phyloP scores from a whole-genome alignment of 2,888 invertebrate species.

The Leptopilina myrica region DNA sequence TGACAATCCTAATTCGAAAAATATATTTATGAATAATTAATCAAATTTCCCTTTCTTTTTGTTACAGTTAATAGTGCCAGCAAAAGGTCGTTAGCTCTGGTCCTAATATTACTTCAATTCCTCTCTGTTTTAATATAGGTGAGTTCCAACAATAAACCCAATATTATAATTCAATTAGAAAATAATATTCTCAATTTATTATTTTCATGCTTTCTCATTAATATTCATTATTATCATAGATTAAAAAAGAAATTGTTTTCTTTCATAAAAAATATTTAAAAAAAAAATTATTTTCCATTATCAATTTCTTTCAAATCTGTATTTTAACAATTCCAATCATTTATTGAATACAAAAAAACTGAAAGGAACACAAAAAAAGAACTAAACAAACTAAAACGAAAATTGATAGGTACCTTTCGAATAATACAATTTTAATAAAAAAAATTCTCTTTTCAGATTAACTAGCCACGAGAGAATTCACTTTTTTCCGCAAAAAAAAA shows the following conservation, averaged over 20 bases:
- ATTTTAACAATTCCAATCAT: too few relatives aligned
- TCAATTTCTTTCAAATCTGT: too few relatives aligned
- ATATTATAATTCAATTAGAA: background rate
- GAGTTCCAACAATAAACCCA: background rate
- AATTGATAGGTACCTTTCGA: too few relatives aligned
- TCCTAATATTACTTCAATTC: conserved; percentile 54
- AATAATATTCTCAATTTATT: too few relatives aligned
- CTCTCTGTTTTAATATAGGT: conserved; percentile 23
- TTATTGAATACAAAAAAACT: too few relatives aligned
- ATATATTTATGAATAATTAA: background rate
- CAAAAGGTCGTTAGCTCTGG: conserved; percentile 55
- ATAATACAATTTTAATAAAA: background rate
- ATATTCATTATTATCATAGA: too few relatives aligned
- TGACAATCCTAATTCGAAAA: background rate
- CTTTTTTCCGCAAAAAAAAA: background rate
- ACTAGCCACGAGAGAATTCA: background rate
- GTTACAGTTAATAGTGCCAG: conserved; percentile 58
- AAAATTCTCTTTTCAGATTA: background rate
- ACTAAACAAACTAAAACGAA: too few relatives aligned
- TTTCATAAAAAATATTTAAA: too few relatives aligned
- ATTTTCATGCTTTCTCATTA: too few relatives aligned
- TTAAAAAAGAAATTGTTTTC: too few relatives aligned
- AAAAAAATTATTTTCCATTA: too few relatives aligned
- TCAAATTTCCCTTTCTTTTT: conserved; percentile 43
- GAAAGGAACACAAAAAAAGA: too few relatives aligned